Conservation (phyloP, 1,140 invertebrate genomes). For the Orius insidiosus region DNA sequence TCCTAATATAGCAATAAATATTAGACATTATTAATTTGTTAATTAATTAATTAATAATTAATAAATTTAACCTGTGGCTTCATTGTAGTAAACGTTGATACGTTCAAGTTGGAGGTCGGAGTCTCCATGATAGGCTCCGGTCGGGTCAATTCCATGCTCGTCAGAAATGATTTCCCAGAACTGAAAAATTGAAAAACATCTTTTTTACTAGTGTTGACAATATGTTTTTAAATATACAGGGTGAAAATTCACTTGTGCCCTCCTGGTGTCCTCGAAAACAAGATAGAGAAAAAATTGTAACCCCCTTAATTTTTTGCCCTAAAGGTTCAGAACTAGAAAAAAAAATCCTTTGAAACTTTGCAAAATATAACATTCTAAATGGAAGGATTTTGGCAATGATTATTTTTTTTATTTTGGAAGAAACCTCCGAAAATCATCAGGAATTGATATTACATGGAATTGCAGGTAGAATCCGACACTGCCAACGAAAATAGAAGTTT, state of each 20-base stretch:
- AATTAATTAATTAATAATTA: slow-evolving; percentile 24
- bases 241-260: not conserved
- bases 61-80: slow-evolving; percentile 33
- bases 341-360: not conserved
- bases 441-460: too few relatives aligned
- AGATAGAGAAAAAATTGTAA: not conserved
- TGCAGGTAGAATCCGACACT: too few relatives aligned
- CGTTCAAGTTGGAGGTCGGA: slow-evolving; percentile 36
- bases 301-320: not conserved
- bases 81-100: slow-evolving; percentile 44
- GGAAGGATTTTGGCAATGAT: too few relatives aligned
- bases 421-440: too few relatives aligned
- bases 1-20: not conserved
- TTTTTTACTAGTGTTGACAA: not conserved
- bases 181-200: slow-evolving; percentile 23
- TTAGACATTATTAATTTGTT: not conserved
- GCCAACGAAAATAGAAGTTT: too few relatives aligned
- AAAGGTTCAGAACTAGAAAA: not conserved
- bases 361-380: not conserved
- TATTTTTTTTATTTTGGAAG: too few relatives aligned
- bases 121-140: slow-evolving; percentile 32
- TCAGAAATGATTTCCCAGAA: slow-evolving; percentile 49
- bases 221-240: not conserved
- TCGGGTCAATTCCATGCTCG: slow-evolving; percentile 36
- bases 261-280: not conserved